Evolutionary conservation across 2,797 vertebrate species (phyloP).

Genomic region (Okamejei kenojei): DNA sequence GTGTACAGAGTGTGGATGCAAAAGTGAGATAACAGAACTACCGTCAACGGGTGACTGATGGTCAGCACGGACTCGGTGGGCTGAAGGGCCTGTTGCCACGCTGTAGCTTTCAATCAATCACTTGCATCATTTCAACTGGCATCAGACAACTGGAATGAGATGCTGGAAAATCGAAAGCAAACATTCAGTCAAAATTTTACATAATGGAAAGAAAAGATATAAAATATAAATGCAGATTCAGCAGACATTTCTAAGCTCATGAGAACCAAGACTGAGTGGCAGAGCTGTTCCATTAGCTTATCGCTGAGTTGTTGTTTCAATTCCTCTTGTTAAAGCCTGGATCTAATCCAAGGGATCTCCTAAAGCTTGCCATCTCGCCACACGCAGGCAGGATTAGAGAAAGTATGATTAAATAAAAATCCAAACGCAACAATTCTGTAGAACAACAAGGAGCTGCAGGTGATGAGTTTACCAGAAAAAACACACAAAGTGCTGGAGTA

Average conservation of each 20-base stretch:
- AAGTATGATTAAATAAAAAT: too few relatives aligned
- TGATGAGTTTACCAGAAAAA: too few relatives aligned
- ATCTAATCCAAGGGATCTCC: neutral
- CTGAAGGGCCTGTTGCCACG: too few relatives aligned
- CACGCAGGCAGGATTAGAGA: neutral
- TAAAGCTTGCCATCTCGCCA: neutral
- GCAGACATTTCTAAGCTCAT: neutral
- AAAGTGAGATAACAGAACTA: too few relatives aligned
- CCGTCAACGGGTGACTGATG: too few relatives aligned
- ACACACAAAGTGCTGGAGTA: too few relatives aligned
- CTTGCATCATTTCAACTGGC: neutral
- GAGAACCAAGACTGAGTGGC: neutral
- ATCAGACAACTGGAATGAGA: neutral
- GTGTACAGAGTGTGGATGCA: too few relatives aligned
- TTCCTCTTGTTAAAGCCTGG: neutral
- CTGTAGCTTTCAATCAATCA: neutral
- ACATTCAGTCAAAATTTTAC: neutral
- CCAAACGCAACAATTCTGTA: too few relatives aligned
- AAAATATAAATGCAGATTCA: slow-evolving; percentile 30
- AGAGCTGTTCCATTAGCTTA: neutral
- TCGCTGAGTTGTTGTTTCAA: neutral
- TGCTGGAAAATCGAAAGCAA: neutral
- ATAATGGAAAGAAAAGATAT: neutral
- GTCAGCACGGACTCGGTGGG: too few relatives aligned
- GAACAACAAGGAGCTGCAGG: too few relatives aligned